Conservation (phyloP, 2,888 invertebrate species). For the Philhelius pedissequus region DNA sequence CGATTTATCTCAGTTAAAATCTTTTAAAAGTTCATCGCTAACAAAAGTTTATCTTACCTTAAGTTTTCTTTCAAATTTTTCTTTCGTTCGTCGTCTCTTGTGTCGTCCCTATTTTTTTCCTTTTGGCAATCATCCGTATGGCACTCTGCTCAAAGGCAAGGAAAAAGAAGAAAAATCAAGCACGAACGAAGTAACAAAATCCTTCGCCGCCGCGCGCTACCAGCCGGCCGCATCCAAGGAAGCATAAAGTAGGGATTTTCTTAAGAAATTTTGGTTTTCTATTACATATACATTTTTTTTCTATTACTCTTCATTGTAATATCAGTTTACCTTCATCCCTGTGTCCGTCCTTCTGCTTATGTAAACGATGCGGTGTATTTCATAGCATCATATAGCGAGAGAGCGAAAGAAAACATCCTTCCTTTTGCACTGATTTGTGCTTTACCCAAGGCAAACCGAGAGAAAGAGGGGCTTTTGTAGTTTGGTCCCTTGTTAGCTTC, state of each 20-base stretch:
- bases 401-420: not conserved
- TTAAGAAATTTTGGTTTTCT: slow-evolving; percentile 4
- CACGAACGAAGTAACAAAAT: not conserved
- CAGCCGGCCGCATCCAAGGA: too few species aligned
- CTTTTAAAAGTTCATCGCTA: slow-evolving; percentile 51
- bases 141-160: slow-evolving; percentile 26
- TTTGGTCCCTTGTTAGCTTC: not conserved
- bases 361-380: slow-evolving; percentile 12
- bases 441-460: not conserved
- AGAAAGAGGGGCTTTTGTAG: not conserved
- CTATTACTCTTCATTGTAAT: slow-evolving; percentile 22
- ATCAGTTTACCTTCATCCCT: slow-evolving; percentile 42
- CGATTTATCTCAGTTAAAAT: slow-evolving; percentile 59
- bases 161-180: not conserved
- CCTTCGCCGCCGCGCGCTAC: too few species aligned
- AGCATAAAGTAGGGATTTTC: slow-evolving; percentile 1
- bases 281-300: not conserved
- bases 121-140: slow-evolving; percentile 50
- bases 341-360: not conserved
- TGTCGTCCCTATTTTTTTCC: slow-evolving; percentile 20
- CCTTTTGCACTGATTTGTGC: slow-evolving; percentile 30
- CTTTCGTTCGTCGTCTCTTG: not conserved
- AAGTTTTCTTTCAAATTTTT: slow-evolving; percentile 2
- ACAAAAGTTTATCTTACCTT: slow-evolving; percentile 43
- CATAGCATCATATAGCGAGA: not conserved